These are phyloP conservation scores for Lacanobia wlatinum DNA, from an alignment of 2,888 invertebrate genomes.

Conservation along the genomic window DNA sequence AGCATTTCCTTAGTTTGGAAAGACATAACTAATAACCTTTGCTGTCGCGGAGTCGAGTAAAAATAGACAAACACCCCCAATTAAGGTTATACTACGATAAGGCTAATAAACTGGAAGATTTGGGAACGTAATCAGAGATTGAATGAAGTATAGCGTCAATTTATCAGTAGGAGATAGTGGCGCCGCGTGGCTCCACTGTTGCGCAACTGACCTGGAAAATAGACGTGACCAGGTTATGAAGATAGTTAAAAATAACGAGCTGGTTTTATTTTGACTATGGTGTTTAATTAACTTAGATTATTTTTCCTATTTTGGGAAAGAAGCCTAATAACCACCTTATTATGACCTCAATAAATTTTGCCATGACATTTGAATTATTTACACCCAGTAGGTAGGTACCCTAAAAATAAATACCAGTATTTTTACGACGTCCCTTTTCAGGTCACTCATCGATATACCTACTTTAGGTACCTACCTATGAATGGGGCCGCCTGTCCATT, in stretches of 20 bases:
- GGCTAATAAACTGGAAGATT: slow-evolving; percentile 36
- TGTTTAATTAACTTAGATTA: slow-evolving; percentile 31
- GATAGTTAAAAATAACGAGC: slow-evolving; percentile 49
- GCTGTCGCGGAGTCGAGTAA: background rate
- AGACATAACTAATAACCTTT: too few relatives aligned
- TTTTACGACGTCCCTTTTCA: background rate
- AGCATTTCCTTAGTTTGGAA: background rate
- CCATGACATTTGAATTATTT: background rate
- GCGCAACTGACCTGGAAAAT: slow-evolving; percentile 65
- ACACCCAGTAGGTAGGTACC: background rate
- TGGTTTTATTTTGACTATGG: slow-evolving; percentile 30
- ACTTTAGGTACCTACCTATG: too few relatives aligned
- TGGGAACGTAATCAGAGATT: slow-evolving; percentile 58
- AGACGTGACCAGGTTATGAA: slow-evolving; percentile 71
- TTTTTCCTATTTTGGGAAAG: slow-evolving; percentile 3
- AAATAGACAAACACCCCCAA: slow-evolving; percentile 31
- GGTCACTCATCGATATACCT: background rate
- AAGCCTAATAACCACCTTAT: background rate
- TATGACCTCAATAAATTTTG: background rate
- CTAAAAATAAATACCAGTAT: background rate
- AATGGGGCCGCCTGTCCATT: too few relatives aligned
- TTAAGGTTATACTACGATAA: slow-evolving; percentile 45
- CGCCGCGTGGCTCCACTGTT: slow-evolving; percentile 54
- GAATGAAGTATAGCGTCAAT: slow-evolving; percentile 50
- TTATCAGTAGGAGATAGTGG: slow-evolving; percentile 57